Percentiles rank a stretch among this genome's conserved stretches.
Evolutionary conservation across 1,140 invertebrate genomes (phyloP).

Genomic region (Carcinoscorpius rotundicauda): DNA sequence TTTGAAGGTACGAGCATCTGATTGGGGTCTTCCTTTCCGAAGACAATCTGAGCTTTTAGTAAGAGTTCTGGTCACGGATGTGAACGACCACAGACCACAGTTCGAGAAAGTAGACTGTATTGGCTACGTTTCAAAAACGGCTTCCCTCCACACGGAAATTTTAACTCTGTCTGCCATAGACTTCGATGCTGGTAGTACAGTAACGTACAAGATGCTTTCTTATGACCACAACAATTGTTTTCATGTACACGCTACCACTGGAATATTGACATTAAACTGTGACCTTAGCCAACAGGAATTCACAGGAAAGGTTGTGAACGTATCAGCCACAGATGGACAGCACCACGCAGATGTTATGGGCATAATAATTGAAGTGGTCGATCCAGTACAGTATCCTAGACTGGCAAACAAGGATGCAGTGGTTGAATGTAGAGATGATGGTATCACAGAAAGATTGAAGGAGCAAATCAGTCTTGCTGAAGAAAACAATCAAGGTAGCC

Average conservation of each 20-base stretch:
- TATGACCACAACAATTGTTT: conserved; percentile 87
- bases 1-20: conserved; percentile 70
- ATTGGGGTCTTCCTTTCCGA: conserved; percentile 84
- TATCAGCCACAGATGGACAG: conserved; percentile 83
- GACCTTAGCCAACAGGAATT: conserved; percentile 51
- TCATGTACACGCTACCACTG: conserved; percentile 61
- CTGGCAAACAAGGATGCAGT: conserved; percentile 29
- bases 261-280: conserved; percentile 53
- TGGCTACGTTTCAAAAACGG: conserved; percentile 64
- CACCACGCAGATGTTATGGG: conserved; percentile 73
- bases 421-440: conserved; percentile 74
- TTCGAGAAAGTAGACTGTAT: conserved; percentile 57
- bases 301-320: conserved; percentile 18
- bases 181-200: conserved; percentile 75
- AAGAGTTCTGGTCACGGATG: conserved; percentile 61
- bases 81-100: conserved; percentile 88
- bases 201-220: conserved; percentile 72
- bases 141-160: conserved; percentile 65
- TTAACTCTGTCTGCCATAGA: conserved; percentile 85
- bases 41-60: conserved; percentile 78
- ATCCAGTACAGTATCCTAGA: conserved; percentile 21
- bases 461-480: conserved; percentile 66
- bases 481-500: conserved; percentile 56
- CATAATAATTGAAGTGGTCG: conserved; percentile 58
- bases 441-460: conserved; percentile 58